phyloP scores from a whole-genome alignment of 2,797 vertebrate genomes.

The Gephyroberyx darwinii region DNA sequence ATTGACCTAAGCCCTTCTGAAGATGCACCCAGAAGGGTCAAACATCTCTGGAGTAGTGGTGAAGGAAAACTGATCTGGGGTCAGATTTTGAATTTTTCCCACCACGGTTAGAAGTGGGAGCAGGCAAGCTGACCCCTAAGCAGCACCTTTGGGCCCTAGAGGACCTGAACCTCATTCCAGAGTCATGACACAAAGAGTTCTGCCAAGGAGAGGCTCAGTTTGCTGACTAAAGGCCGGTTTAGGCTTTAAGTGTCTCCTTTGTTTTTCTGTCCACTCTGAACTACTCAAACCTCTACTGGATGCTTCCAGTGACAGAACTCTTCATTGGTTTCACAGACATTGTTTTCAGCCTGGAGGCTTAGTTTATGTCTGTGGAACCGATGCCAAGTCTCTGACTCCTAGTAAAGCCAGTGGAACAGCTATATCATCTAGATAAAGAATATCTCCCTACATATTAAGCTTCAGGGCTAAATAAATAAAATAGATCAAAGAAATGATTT shows the following conservation, averaged over 20 bases:
- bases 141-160: slow-evolving; percentile 8
- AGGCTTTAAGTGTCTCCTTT: background rate
- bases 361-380: slow-evolving; percentile 46
- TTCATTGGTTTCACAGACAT: slow-evolving; percentile 43
- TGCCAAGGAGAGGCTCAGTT: slow-evolving; percentile 26
- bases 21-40: slow-evolving; percentile 47
- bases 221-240: background rate
- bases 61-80: slow-evolving; percentile 39
- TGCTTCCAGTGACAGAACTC: slow-evolving; percentile 20
- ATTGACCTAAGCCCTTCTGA: slow-evolving; percentile 62
- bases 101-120: slow-evolving; percentile 30
- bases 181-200: slow-evolving; percentile 19
- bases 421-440: slow-evolving; percentile 38
- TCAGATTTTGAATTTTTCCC: slow-evolving; percentile 19
- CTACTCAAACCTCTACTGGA: slow-evolving; percentile 24
- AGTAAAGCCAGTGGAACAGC: slow-evolving; percentile 47
- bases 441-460: slow-evolving; percentile 41
- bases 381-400: slow-evolving; percentile 42
- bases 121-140: slow-evolving; percentile 20
- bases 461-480: slow-evolving; percentile 63
- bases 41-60: slow-evolving; percentile 54
- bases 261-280: slow-evolving; percentile 1
- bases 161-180: slow-evolving; percentile 29
- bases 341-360: background rate
- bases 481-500: slow-evolving; percentile 48